Evolutionary conservation across 2,113 vertebrate genomes (phyloP), one percentile per base, ranked within the genome.

Genomic region (Phalacrocorax aristotelis): DNA sequence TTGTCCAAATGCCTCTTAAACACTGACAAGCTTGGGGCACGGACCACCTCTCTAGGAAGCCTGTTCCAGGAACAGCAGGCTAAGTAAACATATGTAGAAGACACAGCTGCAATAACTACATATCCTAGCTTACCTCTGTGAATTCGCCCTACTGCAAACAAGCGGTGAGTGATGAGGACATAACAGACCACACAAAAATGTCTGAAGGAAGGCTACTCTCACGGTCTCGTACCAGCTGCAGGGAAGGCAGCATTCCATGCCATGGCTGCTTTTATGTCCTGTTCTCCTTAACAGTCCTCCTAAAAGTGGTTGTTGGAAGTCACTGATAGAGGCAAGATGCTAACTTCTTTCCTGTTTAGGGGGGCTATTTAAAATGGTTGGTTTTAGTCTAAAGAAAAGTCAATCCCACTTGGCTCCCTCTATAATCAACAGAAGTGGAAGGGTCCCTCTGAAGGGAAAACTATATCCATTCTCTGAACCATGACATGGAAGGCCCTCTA

Each of bases 91-190:
- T 0, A 36, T 16, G 27, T 5, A 32, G 65, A 49, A 70, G 22
- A 70, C n/a, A 26, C 2, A 51, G 29, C 55, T 42, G 36, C 52
- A 48, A 15, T 26, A 48, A 48, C 16, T 30, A 32, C 42, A 58
- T 36, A 19, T 4, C 9, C 49, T 16, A 7, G 20, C 46, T 60
- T 51, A 49, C 18, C 44, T 49, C n/a, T 17, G 23, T 10, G 30
- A n/a, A 29, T 42, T 18, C 6, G 18, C 55, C 36, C 23, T 27
- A 22, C 36, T 42, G 46, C 81, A 83, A 60, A 40, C 27, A 21
- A 42, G 36, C 5, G 20, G 66, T 14, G 80, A 51, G 3, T 22
- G 46, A n/a, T 5, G 2, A 0, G 3, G 36, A 9, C n/a, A 7
- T 9, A 48, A 7, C 1, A 58, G 65, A n/a, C 65, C 21, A 6